Evolutionary conservation across 2,113 vertebrate species (phyloP).

Genomic region (Amblyornis subalaris): DNA sequence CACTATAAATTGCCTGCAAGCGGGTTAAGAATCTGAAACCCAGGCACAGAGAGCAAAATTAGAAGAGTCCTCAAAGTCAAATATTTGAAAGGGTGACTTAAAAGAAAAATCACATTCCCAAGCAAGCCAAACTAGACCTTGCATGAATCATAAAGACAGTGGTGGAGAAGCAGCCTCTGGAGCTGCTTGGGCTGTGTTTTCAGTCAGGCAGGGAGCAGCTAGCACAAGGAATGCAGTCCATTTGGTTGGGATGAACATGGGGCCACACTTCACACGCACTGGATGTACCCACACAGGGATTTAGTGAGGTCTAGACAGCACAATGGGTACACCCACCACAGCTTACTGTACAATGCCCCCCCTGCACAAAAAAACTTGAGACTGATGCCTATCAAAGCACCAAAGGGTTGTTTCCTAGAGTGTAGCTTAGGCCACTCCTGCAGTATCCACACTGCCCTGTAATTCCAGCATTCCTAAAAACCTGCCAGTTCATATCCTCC

Average conservation of each 20-base stretch:
- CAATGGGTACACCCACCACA: not conserved
- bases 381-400: not conserved
- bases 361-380: not conserved
- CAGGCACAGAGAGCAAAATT: not conserved
- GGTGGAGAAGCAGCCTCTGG: not conserved
- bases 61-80: not conserved
- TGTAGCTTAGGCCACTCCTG: not conserved
- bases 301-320: not conserved
- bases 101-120: not conserved
- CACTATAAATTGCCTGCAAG: not conserved
- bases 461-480: not conserved
- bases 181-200: not conserved
- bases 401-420: not conserved
- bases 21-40: not conserved
- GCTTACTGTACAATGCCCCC: not conserved
- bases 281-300: not conserved
- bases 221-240: not conserved
- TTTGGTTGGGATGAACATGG: not conserved
- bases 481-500: not conserved
- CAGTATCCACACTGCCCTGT: not conserved
- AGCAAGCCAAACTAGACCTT: not conserved
- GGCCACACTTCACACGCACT: fast-evolving
- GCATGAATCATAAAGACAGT: not conserved
- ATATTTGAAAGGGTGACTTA: not conserved
- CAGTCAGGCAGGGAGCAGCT: not conserved